Evolutionary conservation across 2,113 vertebrate genomes (phyloP).

Genomic region (Oryzias melastigma): DNA sequence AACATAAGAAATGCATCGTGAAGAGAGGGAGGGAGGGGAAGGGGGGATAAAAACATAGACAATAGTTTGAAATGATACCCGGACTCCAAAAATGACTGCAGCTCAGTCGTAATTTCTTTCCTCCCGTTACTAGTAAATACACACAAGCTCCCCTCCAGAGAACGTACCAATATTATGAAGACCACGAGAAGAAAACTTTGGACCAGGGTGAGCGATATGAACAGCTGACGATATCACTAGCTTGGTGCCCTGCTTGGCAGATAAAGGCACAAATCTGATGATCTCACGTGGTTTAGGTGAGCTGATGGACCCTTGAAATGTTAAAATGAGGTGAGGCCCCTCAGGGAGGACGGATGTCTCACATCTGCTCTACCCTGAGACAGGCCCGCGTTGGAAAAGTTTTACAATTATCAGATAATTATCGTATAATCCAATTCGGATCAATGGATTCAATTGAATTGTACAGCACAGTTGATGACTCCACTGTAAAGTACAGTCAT

Average conservation of each 20-base stretch:
- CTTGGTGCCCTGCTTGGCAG: slow-evolving; percentile 78
- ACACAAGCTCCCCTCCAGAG: slow-evolving; percentile 34
- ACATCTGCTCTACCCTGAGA: slow-evolving; percentile 51
- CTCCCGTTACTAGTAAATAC: slow-evolving; percentile 19
- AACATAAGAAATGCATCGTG: slow-evolving; percentile 61
- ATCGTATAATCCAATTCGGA: slow-evolving; percentile 43
- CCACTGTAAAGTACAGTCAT: too few species aligned
- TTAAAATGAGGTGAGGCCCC: slow-evolving; percentile 9
- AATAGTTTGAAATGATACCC: slow-evolving; percentile 50
- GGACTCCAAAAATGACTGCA: slow-evolving; percentile 24
- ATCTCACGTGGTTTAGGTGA: slow-evolving; percentile 58
- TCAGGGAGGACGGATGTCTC: slow-evolving; percentile 50
- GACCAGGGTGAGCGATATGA: slow-evolving; percentile 21
- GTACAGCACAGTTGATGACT: slow-evolving; percentile 12
- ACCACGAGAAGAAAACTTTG: slow-evolving; percentile 16
- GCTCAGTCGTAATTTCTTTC: slow-evolving; percentile 44
- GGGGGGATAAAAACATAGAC: slow-evolving; percentile 20
- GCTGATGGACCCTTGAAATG: slow-evolving; percentile 31
- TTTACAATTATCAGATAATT: slow-evolving; percentile 27
- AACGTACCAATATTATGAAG: slow-evolving; percentile 40
- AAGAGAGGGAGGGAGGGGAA: slow-evolving; percentile 28
- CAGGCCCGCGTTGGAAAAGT: slow-evolving; percentile 15
- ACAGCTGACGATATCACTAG: slow-evolving; percentile 67
- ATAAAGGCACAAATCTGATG: slow-evolving; percentile 76
- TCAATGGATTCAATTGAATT: slow-evolving; percentile 18